Evolutionary conservation across 1,140 invertebrate species (phyloP).

Genomic region (Colletes gigas): DNA sequence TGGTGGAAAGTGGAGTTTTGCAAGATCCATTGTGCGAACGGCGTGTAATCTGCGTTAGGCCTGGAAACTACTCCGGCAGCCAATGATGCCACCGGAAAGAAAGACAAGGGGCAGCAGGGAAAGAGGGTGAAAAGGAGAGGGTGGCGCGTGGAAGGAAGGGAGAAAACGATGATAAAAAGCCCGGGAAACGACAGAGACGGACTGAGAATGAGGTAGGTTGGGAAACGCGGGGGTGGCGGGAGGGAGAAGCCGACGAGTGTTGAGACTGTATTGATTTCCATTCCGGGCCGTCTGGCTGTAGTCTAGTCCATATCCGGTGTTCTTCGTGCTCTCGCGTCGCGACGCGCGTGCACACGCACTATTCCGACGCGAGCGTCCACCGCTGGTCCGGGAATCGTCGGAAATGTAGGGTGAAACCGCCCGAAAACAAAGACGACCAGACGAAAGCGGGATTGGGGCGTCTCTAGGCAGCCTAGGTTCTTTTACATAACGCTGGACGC

Average conservation of each 20-base stretch:
- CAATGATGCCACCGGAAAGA: slow-evolving; percentile 36
- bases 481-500: too few species aligned
- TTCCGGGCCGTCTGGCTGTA: slow-evolving; percentile 52
- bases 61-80: slow-evolving; percentile 34
- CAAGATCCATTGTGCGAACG: slow-evolving; percentile 33
- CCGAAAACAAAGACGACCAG: not conserved
- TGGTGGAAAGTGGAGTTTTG: not conserved
- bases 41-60: slow-evolving; percentile 45
- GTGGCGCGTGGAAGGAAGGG: too few species aligned
- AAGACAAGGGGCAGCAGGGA: not conserved
- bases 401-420: not conserved
- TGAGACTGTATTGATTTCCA: slow-evolving; percentile 59
- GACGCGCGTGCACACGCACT: not conserved
- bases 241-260: slow-evolving; percentile 51
- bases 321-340: slow-evolving; percentile 37
- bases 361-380: not conserved
- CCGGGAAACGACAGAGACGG: slow-evolving; percentile 7
- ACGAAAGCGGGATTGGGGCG: too few species aligned
- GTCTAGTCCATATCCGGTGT: slow-evolving; percentile 55
- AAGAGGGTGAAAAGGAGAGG: too few species aligned
- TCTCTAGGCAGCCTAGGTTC: too few species aligned
- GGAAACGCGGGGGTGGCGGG: slow-evolving; percentile 9
- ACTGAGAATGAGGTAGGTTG: slow-evolving; percentile 27
- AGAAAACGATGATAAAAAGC: not conserved
- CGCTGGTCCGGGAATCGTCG: not conserved